Evolutionary conservation across 2,113 vertebrate genomes (phyloP), one percentile per base, ranked within the genome.

Genomic region (Nematolebias whitei): DNA sequence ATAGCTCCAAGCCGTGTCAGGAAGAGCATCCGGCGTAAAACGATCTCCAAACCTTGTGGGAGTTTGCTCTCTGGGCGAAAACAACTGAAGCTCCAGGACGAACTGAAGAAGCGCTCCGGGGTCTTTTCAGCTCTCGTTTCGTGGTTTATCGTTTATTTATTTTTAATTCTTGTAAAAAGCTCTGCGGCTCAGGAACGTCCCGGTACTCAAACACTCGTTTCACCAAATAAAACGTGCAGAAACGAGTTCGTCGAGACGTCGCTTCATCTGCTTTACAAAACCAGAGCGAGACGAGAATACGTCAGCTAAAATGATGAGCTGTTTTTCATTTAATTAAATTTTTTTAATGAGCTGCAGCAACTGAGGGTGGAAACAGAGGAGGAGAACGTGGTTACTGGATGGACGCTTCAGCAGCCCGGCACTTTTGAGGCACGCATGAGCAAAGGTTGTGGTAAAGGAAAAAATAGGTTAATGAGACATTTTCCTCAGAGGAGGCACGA

Each of bases 331-430:
- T n/a, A n/a, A 5, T 52, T 58, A 32, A 73, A 56, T 56, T 82
- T 72, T 74, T 38, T 56, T 29, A 77, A 65, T 43, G 23, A 68
- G 67, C 76, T 32, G 32, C 2, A 16, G 68, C 58, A 66, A 66
- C 52, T n/a, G 43, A 40, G 69, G 65, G 79, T 72, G 78, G 76
- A 84, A 86, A 82, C 65, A 82, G 85, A 70, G 72, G 82, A 49
- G 71, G 56, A 79, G 60, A 65, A 77, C 74, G 40, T 32, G 11
- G 53, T n/a, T 67, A 23, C n/a, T 26, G 45, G 23, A 47, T 47
- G 40, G 64, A 53, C 57, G 18, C 52, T 53, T 74, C 45, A 50
- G 18, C 51, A 45, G 48, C 54, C 15, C 58, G 68, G 60, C 26
- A 50, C 47, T 53, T 74, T 71, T 60, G 3, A 56, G 40, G 67